Evolutionary conservation across 2,888 invertebrate genomes (phyloP), one percentile per base, ranked within the genome.

Genomic region (Zeuzera pyrina): DNA sequence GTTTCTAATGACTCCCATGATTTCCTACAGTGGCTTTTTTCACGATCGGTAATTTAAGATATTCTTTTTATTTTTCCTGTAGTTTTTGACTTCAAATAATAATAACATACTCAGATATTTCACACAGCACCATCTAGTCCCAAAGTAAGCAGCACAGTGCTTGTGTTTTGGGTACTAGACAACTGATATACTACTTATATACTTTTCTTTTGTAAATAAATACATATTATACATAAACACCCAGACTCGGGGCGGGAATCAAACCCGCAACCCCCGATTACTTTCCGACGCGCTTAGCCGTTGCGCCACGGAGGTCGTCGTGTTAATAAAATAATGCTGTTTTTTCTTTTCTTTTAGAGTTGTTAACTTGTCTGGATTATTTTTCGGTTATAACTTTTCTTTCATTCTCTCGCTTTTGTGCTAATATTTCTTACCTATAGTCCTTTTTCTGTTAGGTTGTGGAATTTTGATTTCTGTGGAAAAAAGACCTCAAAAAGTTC

Each of bases 21-120:
- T 16, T 30, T 34, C 11, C 34, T 30, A 30, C 31, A 31, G 26
- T 11, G 19, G 15, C 15, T 14, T 31, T 21, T 34, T 27, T 34
- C 25, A 29, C 25, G 19, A 21, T 30, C 30, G n/a, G 34, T 34
- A 26, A 34, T 34, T 31, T 34, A 30, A 27, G 30, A 26, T 27
- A 34, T 21, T 30, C 14, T 27, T 34, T 31, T 35, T 31, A 29
- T 31, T 25, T 23, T 31, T 29, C 29, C 21, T 12, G 13, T 30
- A 30, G 8, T 10, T 12, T n/a, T 38, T 26, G 38, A 30, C 29
- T 28, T 36, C 26, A 29, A 15, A 29, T 15, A 15, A n/a, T n/a
- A n/a, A n/a, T n/a, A n/a, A n/a, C n/a, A n/a, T n/a, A n/a, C n/a
- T n/a, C n/a, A n/a, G n/a, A n/a, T n/a, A n/a, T n/a, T n/a, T n/a